phyloP scores from a whole-genome alignment of 2,797 vertebrate species.

The Aselliscus stoliczkanus region DNA sequence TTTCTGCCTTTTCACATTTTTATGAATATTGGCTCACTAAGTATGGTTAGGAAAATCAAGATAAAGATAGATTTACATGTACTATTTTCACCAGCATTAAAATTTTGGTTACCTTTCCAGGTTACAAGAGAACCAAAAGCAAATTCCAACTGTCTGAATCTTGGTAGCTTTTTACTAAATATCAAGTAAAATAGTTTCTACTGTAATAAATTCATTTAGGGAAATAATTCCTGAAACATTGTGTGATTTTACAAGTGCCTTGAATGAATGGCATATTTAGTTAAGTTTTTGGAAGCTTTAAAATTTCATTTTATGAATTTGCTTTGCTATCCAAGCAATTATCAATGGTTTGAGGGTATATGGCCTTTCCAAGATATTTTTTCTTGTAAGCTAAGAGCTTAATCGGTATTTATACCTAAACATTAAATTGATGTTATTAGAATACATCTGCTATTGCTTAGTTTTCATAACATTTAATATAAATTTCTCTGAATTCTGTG shows the following conservation, averaged over 20 bases:
- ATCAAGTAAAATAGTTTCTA: neutral
- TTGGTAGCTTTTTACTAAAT: neutral
- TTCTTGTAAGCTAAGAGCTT: neutral
- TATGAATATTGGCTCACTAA: neutral
- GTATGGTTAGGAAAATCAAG: neutral
- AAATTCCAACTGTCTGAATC: neutral
- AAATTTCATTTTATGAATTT: neutral
- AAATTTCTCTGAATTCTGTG: slow-evolving; percentile 12
- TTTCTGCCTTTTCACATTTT: neutral
- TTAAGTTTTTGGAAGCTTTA: neutral
- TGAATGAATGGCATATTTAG: neutral
- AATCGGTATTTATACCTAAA: neutral
- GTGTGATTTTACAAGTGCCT: neutral
- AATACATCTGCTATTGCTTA: neutral
- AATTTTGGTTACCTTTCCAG: neutral
- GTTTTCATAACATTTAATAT: slow-evolving; percentile 7
- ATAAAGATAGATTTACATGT: slow-evolving; percentile 12
- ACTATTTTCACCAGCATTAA: neutral
- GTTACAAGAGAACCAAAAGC: neutral
- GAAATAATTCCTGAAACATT: neutral
- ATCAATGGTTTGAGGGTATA: neutral
- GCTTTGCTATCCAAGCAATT: neutral
- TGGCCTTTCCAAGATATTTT: neutral
- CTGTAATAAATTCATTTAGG: neutral
- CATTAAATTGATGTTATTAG: neutral